These are phyloP conservation scores for Cossypha niveicapilla DNA, from an alignment of 2,797 vertebrate genomes.

Conservation along the genomic window DNA sequence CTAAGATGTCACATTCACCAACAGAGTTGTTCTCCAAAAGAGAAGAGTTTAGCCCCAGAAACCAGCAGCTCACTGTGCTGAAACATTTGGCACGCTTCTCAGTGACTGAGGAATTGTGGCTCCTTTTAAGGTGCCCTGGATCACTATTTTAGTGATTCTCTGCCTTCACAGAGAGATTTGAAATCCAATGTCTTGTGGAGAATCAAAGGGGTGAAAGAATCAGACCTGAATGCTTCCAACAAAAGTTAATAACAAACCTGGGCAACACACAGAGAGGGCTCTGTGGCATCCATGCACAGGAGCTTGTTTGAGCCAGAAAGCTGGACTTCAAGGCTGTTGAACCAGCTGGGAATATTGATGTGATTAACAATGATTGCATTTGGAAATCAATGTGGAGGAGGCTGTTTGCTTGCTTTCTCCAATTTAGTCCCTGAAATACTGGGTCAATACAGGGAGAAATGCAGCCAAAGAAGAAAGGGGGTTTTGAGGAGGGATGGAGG, in stretches of 20 bases:
- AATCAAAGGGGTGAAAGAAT: not conserved
- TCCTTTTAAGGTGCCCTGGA: not conserved
- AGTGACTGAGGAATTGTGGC: too few species aligned
- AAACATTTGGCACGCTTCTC: not conserved
- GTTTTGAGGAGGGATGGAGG: not conserved
- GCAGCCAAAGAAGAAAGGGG: not conserved
- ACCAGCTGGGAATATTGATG: conserved; percentile 28
- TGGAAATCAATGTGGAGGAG: conserved; percentile 58
- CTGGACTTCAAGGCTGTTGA: not conserved
- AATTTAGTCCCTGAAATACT: conserved; percentile 41
- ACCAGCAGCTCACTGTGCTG: not conserved
- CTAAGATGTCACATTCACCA: not conserved
- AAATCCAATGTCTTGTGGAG: rapidly evolving
- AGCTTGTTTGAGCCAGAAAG: not conserved
- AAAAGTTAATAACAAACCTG: not conserved
- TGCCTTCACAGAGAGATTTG: not conserved
- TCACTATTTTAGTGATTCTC: not conserved
- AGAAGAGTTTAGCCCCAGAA: not conserved
- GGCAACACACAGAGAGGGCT: not conserved
- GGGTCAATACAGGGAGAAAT: not conserved
- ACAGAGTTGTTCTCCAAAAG: not conserved
- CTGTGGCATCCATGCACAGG: not conserved
- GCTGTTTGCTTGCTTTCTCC: conserved; percentile 25
- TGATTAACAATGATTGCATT: conserved; percentile 48
- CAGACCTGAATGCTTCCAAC: not conserved